These are phyloP conservation scores for Urophycis tenuis DNA, from an alignment of 2,797 vertebrate species.

Conservation along the genomic window DNA sequence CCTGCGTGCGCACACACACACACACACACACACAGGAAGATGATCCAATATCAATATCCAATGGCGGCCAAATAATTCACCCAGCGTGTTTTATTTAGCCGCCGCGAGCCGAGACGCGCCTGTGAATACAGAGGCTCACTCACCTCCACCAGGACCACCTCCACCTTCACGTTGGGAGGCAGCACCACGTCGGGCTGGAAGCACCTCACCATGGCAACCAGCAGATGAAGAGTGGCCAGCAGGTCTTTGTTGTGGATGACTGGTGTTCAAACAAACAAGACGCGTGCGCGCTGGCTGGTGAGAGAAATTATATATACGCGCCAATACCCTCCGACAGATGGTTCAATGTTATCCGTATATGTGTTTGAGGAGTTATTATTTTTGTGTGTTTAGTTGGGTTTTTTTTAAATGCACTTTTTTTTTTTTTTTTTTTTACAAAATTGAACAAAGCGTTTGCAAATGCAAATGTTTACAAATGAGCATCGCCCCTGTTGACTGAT, in stretches of 20 bases:
- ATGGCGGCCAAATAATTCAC: background rate
- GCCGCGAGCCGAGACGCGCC: background rate
- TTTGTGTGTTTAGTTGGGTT: too few species aligned
- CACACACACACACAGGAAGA: background rate
- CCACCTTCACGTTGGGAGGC: slow-evolving; percentile 76
- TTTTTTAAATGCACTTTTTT: too few species aligned
- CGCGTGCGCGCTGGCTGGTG: background rate
- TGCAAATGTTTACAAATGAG: background rate
- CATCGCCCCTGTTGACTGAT: background rate
- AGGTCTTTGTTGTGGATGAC: slow-evolving; percentile 87
- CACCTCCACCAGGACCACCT: slow-evolving; percentile 81
- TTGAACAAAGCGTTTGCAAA: background rate
- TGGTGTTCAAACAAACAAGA: slow-evolving; percentile 48
- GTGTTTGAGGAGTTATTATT: too few species aligned
- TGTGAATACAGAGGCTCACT: slow-evolving; percentile 20
- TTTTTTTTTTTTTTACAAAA: too few species aligned
- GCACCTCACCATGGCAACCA: slow-evolving; percentile 81
- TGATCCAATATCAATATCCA: background rate
- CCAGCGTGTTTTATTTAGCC: background rate
- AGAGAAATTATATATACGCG: background rate
- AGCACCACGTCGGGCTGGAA: slow-evolving; percentile 77
- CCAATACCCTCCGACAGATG: slow-evolving; percentile 7
- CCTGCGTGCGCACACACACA: slow-evolving; percentile 57
- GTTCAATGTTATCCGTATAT: slow-evolving; percentile 17
- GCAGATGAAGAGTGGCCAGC: slow-evolving; percentile 84